A percentile compares a stretch with the other conserved stretches of the same genome.
Evolutionary conservation across 2,113 vertebrate species (phyloP).

Genomic region (Tinamus guttatus): DNA sequence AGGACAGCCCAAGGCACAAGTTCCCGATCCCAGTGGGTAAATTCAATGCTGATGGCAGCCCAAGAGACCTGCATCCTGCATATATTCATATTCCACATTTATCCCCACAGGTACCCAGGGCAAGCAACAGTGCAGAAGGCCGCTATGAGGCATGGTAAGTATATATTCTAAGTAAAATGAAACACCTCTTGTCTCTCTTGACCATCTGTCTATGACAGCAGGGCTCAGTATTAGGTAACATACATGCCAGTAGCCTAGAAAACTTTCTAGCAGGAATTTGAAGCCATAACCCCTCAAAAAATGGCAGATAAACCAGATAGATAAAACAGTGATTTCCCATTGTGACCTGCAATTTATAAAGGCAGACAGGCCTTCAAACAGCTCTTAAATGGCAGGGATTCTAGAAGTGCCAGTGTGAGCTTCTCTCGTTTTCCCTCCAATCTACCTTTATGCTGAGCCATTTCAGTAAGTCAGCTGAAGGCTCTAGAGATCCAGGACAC

Average conservation of each 20-base stretch:
- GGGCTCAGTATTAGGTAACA: accelerated
- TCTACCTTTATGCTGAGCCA: not conserved
- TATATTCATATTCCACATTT: not conserved
- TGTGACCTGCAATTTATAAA: not conserved
- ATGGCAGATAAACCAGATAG: not conserved
- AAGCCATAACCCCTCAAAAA: not conserved
- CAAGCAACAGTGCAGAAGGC: not conserved
- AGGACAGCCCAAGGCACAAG: not conserved
- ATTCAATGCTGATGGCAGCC: not conserved
- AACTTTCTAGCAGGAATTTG: not conserved
- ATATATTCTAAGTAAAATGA: not conserved
- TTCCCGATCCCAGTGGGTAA: not conserved
- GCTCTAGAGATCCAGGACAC: not conserved
- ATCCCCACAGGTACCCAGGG: not conserved
- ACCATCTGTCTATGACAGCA: not conserved
- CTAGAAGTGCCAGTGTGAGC: not conserved
- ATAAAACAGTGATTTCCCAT: not conserved
- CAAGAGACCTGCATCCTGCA: not conserved
- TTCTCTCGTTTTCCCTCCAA: not conserved
- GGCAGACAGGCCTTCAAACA: not conserved
- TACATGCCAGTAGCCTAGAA: not conserved
- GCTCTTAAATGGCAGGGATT: not conserved
- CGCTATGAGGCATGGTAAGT: not conserved
- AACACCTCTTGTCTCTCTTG: not conserved
- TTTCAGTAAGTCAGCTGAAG: not conserved